Evolutionary conservation across 2,888 invertebrate species (phyloP).

Genomic region (Steinernema carpocapsae): DNA sequence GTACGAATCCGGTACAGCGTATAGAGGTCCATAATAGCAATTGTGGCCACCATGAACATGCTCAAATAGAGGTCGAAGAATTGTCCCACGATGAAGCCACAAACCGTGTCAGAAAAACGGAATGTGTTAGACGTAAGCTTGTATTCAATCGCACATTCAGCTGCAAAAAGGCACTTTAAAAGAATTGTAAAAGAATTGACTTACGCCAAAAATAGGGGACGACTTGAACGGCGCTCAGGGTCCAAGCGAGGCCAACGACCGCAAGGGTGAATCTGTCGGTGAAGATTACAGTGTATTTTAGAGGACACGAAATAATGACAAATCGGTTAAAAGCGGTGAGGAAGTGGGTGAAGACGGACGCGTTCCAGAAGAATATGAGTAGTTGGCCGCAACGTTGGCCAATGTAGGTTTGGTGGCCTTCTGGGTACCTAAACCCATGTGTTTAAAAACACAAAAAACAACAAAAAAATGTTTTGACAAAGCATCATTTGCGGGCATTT

Average conservation of each 20-base stretch:
- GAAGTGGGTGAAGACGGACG: constrained; percentile 16
- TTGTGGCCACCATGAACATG: not conserved
- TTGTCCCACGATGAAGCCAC: not conserved
- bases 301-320: constrained; percentile 3
- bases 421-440: not conserved
- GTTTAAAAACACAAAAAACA: not conserved
- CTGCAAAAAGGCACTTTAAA: not conserved
- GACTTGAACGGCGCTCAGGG: not conserved
- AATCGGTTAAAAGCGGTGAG: constrained; percentile 15
- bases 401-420: not conserved
- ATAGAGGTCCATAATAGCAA: not conserved
- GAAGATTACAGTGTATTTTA: not conserved
- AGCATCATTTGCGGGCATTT: no score
- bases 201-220: constrained; percentile 14
- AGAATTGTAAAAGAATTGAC: no score
- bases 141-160: not conserved
- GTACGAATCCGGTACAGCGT: not conserved
- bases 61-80: not conserved
- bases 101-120: not conserved
- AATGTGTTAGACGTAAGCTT: not conserved
- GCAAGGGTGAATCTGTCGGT: not conserved
- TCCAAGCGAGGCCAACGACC: not conserved
- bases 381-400: not conserved
- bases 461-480: not conserved
- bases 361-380: constrained; percentile 9